Conservation (phyloP, 1,140 invertebrate species). For the Anthonomus grandis region DNA sequence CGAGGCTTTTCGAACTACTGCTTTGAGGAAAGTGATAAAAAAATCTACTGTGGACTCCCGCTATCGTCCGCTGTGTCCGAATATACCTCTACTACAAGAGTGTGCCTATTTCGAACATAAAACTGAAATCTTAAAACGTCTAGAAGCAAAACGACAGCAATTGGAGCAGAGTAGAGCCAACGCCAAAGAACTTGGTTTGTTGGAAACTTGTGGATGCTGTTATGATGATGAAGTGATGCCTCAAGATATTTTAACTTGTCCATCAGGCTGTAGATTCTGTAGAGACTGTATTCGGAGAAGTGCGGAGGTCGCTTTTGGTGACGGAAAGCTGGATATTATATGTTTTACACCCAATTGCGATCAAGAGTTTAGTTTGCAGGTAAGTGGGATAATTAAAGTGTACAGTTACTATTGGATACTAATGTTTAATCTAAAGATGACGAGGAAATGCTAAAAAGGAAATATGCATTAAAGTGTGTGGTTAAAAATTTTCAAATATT, state of each 20-base stretch:
- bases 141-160: conserved; percentile 5
- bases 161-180: conserved; percentile 38
- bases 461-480: no score
- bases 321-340: conserved; percentile 53
- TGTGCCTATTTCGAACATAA: conserved; percentile 54
- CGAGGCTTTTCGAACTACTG: no score
- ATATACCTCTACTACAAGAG: conserved; percentile 52
- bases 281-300: conserved; percentile 53
- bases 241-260: conserved; percentile 56
- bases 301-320: conserved; percentile 53
- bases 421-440: no score
- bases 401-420: no score
- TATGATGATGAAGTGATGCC: conserved; percentile 59
- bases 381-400: no score
- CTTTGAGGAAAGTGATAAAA: no score
- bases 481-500: no score
- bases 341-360: conserved; percentile 49
- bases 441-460: no score
- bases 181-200: conserved; percentile 39
- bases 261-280: conserved; percentile 54
- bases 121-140: conserved; percentile 45
- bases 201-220: conserved; percentile 57
- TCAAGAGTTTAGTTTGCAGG: conserved; percentile 49
- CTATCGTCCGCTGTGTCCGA: conserved; percentile 33
- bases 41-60: no score